Percentiles rank a stretch among this genome's conserved stretches.
Evolutionary conservation across 2,797 vertebrate genomes (phyloP).

Genomic region (Helarctos malayanus): DNA sequence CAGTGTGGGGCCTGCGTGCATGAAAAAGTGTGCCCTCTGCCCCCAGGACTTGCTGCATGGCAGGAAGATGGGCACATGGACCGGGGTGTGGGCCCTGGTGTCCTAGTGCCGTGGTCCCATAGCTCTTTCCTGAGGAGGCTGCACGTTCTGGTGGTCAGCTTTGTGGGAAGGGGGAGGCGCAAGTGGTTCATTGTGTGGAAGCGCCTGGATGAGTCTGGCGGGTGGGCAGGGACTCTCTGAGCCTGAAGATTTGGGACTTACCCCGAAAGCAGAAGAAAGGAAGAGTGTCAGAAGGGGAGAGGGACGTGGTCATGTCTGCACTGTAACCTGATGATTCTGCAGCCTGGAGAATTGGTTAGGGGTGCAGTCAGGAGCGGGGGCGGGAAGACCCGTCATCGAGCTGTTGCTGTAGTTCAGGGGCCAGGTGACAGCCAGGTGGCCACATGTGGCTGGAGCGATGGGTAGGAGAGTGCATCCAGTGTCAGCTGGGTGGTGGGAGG

Average conservation of each 20-base stretch:
- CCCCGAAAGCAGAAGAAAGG: not conserved
- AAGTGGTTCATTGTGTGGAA: not conserved
- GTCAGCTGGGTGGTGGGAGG: not conserved
- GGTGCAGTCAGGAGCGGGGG: not conserved
- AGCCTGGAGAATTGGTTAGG: not conserved
- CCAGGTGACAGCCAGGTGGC: not conserved
- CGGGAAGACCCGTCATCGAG: too few relatives aligned
- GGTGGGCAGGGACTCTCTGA: not conserved
- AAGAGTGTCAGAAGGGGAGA: not conserved
- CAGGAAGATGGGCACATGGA: accelerated
- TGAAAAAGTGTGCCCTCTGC: not conserved
- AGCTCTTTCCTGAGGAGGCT: not conserved
- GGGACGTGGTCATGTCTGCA: not conserved
- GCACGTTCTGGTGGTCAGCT: not conserved
- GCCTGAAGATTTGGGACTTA: not conserved
- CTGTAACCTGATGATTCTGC: not conserved
- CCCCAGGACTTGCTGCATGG: not conserved
- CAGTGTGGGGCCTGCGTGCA: not conserved
- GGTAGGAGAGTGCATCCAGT: accelerated
- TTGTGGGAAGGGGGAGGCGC: not conserved
- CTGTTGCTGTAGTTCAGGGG: not conserved
- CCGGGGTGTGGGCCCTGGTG: not conserved
- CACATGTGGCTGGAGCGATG: too few relatives aligned
- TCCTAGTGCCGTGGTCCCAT: accelerated
- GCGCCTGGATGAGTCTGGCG: not conserved